These are phyloP conservation scores for Leptobrachium ailaonicum DNA, from an alignment of 2,113 vertebrate species.

Conservation along the genomic window DNA sequence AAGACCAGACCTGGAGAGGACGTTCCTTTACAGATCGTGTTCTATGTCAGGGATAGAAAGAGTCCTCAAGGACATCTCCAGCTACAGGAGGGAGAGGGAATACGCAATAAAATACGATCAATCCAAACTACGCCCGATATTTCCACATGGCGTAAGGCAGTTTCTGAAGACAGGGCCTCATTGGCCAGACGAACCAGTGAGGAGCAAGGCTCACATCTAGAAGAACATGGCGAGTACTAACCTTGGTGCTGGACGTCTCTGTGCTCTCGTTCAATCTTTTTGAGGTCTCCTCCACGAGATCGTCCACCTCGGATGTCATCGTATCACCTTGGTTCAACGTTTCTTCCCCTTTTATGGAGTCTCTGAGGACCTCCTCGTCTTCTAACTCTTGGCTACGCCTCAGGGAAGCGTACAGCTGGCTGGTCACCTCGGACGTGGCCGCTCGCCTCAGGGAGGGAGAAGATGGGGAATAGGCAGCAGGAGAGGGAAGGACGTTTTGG, in stretches of 20 bases:
- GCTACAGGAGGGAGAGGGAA: too few species aligned
- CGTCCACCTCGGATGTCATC: conserved; percentile 54
- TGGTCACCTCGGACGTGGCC: conserved; percentile 66
- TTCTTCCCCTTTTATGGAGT: background rate
- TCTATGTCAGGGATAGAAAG: too few species aligned
- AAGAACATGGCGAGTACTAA: too few species aligned
- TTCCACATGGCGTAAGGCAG: too few species aligned
- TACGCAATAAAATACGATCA: too few species aligned
- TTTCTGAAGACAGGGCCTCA: too few species aligned
- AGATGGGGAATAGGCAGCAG: background rate
- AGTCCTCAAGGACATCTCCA: too few species aligned
- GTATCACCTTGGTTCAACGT: background rate
- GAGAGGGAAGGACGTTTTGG: conserved; percentile 34
- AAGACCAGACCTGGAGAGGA: too few species aligned
- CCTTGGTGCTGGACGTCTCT: conserved; percentile 42
- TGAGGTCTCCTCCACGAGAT: conserved; percentile 61
- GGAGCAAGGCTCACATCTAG: too few species aligned
- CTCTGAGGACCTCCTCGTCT: conserved; percentile 14
- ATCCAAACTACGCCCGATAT: too few species aligned
- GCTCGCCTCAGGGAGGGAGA: conserved; percentile 36
- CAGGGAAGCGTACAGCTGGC: conserved; percentile 69
- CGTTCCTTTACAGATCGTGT: too few species aligned
- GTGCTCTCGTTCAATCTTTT: conserved; percentile 59
- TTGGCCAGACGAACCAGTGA: too few species aligned
- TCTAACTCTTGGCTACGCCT: conserved; percentile 64